Percentiles rank a stretch among this genome's conserved stretches.
Conservation (phyloP, 2,113 vertebrate species). For the Saguinus midas region DNA sequence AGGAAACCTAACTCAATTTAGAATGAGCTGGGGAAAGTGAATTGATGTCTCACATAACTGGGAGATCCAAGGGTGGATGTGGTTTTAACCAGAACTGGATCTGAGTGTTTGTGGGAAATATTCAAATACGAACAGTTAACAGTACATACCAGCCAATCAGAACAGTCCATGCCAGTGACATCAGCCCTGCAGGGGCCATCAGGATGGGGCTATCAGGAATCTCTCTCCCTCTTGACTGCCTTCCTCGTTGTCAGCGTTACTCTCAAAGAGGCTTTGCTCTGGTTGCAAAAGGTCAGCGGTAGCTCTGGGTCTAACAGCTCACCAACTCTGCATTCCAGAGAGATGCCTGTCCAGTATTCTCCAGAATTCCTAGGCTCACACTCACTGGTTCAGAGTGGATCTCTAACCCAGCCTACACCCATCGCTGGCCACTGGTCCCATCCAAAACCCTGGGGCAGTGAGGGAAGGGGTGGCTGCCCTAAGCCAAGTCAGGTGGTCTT, state of each 20-base stretch:
- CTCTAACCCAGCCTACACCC: not conserved
- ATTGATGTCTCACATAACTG: not conserved
- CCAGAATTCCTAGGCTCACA: not conserved
- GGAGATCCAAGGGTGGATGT: not conserved
- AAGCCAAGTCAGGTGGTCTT: not conserved
- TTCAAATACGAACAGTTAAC: not conserved
- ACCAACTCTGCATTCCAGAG: not conserved
- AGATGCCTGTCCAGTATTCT: not conserved
- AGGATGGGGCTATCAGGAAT: not conserved
- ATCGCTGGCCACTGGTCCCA: not conserved
- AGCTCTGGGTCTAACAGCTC: not conserved
- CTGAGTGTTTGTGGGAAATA: not conserved
- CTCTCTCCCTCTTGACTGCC: not conserved
- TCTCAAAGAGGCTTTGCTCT: not conserved
- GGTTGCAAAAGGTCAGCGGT: not conserved
- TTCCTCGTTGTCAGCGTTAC: not conserved
- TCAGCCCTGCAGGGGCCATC: rapidly evolving
- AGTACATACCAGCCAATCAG: not conserved
- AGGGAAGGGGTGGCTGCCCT: not conserved
- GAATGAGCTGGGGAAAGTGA: not conserved
- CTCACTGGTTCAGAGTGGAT: not conserved
- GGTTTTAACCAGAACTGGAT: not conserved
- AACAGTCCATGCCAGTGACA: not conserved
- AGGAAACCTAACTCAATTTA: not conserved
- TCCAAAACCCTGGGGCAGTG: not conserved